Evolutionary conservation across 2,888 invertebrate species (phyloP).

Genomic region (Amblyjoppa fuscipennis): DNA sequence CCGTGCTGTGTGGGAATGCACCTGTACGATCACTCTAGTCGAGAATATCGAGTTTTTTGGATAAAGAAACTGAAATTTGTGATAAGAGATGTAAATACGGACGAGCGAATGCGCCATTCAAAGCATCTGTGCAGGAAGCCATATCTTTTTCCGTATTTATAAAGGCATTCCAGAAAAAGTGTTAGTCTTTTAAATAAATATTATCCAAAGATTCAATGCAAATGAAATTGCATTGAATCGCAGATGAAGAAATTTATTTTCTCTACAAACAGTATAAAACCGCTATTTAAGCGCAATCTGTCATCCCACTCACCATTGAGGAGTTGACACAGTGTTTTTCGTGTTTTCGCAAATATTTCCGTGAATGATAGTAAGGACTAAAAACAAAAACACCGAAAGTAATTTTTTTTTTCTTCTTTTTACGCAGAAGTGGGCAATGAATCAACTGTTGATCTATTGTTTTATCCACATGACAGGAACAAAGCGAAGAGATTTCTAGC

Average conservation of each 20-base stretch:
- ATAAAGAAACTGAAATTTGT: neutral
- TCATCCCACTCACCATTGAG: too few species aligned
- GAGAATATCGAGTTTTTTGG: neutral
- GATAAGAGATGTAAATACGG: too few species aligned
- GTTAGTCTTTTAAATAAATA: conserved; percentile 37
- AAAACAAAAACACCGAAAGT: neutral
- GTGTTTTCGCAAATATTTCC: conserved; percentile 17
- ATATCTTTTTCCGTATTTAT: neutral
- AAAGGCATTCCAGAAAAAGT: neutral
- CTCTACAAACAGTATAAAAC: too few species aligned
- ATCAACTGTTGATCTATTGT: conserved; percentile 25
- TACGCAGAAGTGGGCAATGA: neutral
- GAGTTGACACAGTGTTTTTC: neutral
- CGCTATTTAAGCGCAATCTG: too few species aligned
- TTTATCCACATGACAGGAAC: conserved; percentile 61
- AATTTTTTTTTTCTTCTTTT: conserved; percentile 28
- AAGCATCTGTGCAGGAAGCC: too few species aligned
- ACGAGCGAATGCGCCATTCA: too few species aligned
- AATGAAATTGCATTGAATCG: too few species aligned
- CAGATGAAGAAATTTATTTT: too few species aligned
- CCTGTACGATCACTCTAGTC: neutral
- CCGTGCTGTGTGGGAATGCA: neutral
- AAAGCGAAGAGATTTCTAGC: conserved; percentile 90
- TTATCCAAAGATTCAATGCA: too few species aligned
- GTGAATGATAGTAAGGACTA: neutral